Evolutionary conservation across 2,797 vertebrate genomes (phyloP).

Genomic region (Acipenser oxyrinchus): DNA sequence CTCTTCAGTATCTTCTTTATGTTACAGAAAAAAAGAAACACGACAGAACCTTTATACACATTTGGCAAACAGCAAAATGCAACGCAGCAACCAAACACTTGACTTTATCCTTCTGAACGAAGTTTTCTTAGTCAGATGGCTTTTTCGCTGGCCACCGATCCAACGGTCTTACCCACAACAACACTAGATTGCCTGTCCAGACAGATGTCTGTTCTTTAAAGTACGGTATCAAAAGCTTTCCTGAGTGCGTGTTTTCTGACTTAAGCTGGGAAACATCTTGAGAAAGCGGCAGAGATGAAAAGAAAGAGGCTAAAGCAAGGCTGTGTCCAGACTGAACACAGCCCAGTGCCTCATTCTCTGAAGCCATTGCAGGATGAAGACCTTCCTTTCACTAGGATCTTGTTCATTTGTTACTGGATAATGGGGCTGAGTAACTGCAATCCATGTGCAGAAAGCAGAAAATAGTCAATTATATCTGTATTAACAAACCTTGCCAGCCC

Average conservation of each 20-base stretch:
- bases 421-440: conserved; percentile 52
- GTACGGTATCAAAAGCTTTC: too few relatives aligned
- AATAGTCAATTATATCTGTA: conserved; percentile 76
- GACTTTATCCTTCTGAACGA: not conserved
- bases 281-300: conserved; percentile 54
- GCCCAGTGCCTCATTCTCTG: conserved; percentile 53
- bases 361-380: conserved; percentile 47
- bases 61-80: not conserved
- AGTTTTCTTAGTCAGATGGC: not conserved
- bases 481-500: conserved; percentile 57
- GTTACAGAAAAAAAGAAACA: too few relatives aligned
- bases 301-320: conserved; percentile 38
- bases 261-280: conserved; percentile 48
- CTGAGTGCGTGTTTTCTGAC: conserved; percentile 59
- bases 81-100: conserved; percentile 7
- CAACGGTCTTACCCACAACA: not conserved
- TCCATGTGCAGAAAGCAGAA: conserved; percentile 66
- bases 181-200: conserved; percentile 1
- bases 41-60: not conserved
- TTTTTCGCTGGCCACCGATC: not conserved
- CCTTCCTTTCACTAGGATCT: conserved; percentile 53
- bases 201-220: not conserved
- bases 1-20: too few relatives aligned
- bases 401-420: conserved; percentile 67
- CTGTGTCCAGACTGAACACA: conserved; percentile 61